Evolutionary conservation across 1,140 invertebrate genomes (phyloP).

Genomic region (Eueides isabella): DNA sequence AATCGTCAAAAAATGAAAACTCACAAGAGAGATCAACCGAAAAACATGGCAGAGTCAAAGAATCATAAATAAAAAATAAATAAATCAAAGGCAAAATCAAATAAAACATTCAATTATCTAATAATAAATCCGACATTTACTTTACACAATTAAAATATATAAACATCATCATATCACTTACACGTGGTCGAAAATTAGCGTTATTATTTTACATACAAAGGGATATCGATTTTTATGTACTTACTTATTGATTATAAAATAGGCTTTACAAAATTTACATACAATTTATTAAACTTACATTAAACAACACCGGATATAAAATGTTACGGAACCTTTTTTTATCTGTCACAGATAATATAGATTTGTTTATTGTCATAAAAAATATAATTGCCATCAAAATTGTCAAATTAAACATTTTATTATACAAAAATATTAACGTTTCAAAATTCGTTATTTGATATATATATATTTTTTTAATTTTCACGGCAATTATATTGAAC

Average conservation of each 20-base stretch:
- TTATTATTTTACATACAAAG: constrained; percentile 57
- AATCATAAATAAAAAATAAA: too few relatives aligned
- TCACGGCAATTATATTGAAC: neutral
- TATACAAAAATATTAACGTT: constrained; percentile 10
- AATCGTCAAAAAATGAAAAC: too few relatives aligned
- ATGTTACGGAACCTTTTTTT: constrained; percentile 64
- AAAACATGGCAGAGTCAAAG: too few relatives aligned
- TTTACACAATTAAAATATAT: constrained; percentile 66
- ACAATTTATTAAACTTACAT: constrained; percentile 47
- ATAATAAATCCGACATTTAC: constrained; percentile 66
- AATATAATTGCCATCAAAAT: constrained; percentile 8
- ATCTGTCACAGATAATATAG: constrained; percentile 32
- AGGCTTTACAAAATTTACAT: constrained; percentile 46
- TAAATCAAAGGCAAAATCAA: constrained; percentile 21
- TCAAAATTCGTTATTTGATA: neutral
- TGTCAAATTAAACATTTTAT: constrained; percentile 6
- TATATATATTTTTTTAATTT: neutral
- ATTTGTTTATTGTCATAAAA: neutral
- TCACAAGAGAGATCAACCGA: too few relatives aligned
- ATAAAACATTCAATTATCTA: constrained; percentile 40
- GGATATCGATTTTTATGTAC: constrained; percentile 36
- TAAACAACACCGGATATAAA: constrained; percentile 60
- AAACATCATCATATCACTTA: constrained; percentile 56
- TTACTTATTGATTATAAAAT: constrained; percentile 1
- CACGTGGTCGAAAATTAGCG: constrained; percentile 47